Conservation (phyloP, 2,888 invertebrate genomes). For the Petrolisthes cinctipes region DNA sequence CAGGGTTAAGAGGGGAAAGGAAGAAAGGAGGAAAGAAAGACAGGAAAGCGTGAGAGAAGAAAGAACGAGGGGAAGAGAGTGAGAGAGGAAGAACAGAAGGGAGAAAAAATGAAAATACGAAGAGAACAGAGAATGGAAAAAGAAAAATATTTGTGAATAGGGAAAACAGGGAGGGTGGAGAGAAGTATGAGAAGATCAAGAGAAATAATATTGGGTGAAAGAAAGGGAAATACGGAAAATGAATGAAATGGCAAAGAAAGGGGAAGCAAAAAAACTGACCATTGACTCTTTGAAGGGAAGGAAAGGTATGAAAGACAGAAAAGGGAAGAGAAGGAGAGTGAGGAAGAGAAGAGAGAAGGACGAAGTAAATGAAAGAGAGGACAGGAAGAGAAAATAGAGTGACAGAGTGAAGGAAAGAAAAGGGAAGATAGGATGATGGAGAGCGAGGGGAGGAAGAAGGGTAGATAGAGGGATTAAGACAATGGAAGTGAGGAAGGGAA, state of each 20-base stretch:
- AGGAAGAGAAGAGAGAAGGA: neutral
- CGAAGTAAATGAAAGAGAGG: neutral
- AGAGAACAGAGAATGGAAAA: neutral
- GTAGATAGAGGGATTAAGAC: no score
- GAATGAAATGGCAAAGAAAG: neutral
- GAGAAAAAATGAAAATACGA: neutral
- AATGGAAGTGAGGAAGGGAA: neutral
- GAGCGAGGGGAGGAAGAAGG: neutral
- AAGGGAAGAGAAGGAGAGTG: neutral
- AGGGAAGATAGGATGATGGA: neutral
- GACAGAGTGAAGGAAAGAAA: neutral
- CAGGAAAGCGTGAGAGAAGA: neutral
- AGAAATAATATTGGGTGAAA: neutral
- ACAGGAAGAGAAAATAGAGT: neutral
- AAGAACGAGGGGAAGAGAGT: neutral
- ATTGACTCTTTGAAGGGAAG: no score
- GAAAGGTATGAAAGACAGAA: neutral
- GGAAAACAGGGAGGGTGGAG: neutral
- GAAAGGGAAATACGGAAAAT: neutral
- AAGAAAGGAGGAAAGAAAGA: neutral
- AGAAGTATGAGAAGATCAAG: neutral
- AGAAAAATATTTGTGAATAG: neutral
- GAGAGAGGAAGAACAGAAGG: neutral
- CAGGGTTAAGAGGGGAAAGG: neutral
- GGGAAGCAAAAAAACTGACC: neutral